These are phyloP conservation scores for Zoanthus sansibaricus DNA, from an alignment of 92 coral and sea anemone species.

Conservation along the genomic window DNA sequence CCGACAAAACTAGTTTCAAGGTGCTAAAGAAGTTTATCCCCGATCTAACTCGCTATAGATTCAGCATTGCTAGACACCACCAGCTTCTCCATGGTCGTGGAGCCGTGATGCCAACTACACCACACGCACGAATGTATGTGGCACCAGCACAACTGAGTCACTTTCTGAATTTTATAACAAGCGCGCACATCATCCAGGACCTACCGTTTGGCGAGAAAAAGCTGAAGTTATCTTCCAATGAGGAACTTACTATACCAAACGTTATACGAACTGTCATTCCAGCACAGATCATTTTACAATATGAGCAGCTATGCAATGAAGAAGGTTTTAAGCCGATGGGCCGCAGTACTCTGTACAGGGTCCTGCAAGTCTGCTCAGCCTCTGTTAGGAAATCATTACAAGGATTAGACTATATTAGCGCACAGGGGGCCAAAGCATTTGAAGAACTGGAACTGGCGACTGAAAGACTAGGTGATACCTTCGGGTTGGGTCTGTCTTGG, in stretches of 20 bases:
- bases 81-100: slow-evolving; percentile 66
- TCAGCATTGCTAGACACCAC: slow-evolving; percentile 63
- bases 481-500: slow-evolving; percentile 55
- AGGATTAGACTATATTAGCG: slow-evolving; percentile 6
- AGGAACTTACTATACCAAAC: slow-evolving; percentile 31
- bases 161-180: slow-evolving; percentile 62
- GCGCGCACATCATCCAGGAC: slow-evolving; percentile 62
- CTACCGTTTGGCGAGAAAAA: slow-evolving; percentile 55
- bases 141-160: slow-evolving; percentile 60
- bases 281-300: slow-evolving; percentile 55
- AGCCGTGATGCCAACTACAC: slow-evolving; percentile 42
- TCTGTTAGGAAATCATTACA: slow-evolving; percentile 12
- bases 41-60: slow-evolving; percentile 60
- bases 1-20: slow-evolving; percentile 65
- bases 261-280: slow-evolving; percentile 30
- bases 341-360: slow-evolving; percentile 46
- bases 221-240: slow-evolving; percentile 50
- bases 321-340: slow-evolving; percentile 53
- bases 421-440: slow-evolving; percentile 49
- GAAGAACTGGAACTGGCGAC: slow-evolving; percentile 50
- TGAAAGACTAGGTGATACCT: slow-evolving; percentile 39
- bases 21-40: slow-evolving; percentile 59
- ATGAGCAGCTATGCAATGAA: slow-evolving; percentile 54
- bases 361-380: slow-evolving; percentile 42
- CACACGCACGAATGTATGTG: slow-evolving; percentile 51